These are phyloP conservation scores for Anser brachyrhynchus DNA, from an alignment of 2,113 vertebrate genomes.

Conservation along the genomic window DNA sequence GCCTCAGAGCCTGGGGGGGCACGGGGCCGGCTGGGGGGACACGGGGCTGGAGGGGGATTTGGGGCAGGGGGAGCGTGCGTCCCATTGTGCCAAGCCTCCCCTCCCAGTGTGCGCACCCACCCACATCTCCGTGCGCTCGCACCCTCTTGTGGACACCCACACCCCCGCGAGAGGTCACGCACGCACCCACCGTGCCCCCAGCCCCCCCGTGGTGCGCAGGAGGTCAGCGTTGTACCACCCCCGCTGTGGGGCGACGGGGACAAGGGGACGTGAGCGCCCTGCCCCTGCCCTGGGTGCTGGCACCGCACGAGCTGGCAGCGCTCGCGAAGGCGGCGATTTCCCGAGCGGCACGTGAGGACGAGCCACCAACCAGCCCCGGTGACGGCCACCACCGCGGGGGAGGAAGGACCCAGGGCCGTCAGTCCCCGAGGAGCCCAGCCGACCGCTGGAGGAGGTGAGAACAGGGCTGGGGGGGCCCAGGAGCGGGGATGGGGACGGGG, in stretches of 20 bases:
- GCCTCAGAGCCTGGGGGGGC: not conserved
- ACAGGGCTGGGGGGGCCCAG: not conserved
- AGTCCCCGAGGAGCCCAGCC: not conserved
- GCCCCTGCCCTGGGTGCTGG: not conserved
- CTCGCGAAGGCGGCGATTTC: not conserved
- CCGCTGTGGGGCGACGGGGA: too few species aligned
- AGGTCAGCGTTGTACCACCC: accelerated
- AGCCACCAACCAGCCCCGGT: not conserved
- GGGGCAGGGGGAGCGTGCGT: not conserved
- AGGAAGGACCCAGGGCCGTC: not conserved
- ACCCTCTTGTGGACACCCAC: not conserved
- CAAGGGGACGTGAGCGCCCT: accelerated
- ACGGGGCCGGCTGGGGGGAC: not conserved
- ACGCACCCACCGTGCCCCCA: too few species aligned
- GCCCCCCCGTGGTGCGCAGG: not conserved
- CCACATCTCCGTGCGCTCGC: not conserved
- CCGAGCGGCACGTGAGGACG: not conserved
- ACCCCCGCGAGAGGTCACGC: too few species aligned
- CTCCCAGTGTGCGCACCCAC: too few species aligned
- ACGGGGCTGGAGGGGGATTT: not conserved
- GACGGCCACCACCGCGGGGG: not conserved
- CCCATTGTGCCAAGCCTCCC: not conserved
- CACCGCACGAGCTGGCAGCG: not conserved
- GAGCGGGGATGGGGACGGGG: not conserved
- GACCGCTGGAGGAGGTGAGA: not conserved